These are phyloP conservation scores for Phania funesta DNA, from an alignment of 2,888 invertebrate species.

Conservation along the genomic window DNA sequence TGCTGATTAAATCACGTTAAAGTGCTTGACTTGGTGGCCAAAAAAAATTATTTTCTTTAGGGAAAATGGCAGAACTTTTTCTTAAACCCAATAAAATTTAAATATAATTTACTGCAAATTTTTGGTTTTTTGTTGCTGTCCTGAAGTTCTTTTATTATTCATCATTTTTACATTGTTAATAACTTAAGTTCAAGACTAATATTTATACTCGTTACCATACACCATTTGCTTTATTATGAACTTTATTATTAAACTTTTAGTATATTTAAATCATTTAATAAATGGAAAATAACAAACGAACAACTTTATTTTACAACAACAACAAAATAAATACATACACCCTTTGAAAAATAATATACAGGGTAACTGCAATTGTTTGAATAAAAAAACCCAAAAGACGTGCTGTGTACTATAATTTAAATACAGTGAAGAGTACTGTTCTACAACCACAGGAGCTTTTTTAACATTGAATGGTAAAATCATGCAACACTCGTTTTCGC, in stretches of 20 bases:
- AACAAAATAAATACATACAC: not conserved
- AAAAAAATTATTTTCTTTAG: too few species aligned
- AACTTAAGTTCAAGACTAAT: conserved; percentile 8
- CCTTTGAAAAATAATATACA: not conserved
- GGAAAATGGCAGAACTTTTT: too few species aligned
- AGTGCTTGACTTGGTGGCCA: too few species aligned
- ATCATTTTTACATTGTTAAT: not conserved
- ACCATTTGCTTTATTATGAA: conserved; percentile 7
- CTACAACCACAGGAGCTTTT: too few species aligned
- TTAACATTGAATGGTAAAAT: too few species aligned
- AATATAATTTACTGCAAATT: not conserved
- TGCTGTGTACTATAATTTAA: not conserved
- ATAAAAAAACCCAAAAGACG: not conserved
- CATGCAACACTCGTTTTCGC: too few species aligned
- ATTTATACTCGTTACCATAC: conserved; percentile 9
- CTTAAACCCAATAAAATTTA: not conserved
- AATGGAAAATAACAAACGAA: conserved; percentile 11
- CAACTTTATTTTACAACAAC: not conserved
- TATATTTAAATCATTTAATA: conserved; percentile 15
- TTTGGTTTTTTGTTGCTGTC: not conserved
- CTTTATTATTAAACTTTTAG: conserved; percentile 28
- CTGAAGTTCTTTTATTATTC: not conserved
- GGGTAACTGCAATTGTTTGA: not conserved
- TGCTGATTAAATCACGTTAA: too few species aligned
- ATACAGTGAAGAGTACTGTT: too few species aligned